Evolutionary conservation across 2,797 vertebrate species (phyloP).

Genomic region (Poecilia picta): DNA sequence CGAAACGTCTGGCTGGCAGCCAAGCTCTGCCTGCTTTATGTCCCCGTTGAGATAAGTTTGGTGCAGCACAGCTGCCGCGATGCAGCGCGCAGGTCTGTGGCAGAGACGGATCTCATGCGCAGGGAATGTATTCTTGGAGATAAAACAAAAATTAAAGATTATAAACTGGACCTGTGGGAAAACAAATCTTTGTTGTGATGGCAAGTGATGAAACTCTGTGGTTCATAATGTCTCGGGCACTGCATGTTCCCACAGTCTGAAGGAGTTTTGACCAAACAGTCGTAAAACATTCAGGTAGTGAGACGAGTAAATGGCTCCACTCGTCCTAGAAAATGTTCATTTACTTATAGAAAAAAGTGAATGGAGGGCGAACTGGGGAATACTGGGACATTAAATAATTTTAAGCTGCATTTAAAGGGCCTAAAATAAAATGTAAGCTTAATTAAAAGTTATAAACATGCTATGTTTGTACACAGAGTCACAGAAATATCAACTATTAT

Average conservation of each 20-base stretch:
- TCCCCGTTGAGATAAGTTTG: constrained; percentile 5
- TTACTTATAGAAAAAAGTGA: neutral
- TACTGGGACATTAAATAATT: neutral
- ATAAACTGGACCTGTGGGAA: constrained; percentile 40
- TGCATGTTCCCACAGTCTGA: constrained; percentile 20
- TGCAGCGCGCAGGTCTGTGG: constrained; percentile 10
- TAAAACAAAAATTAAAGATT: constrained; percentile 29
- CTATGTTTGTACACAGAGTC: neutral
- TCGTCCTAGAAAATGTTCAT: neutral
- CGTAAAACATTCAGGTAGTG: constrained; percentile 4
- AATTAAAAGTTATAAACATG: neutral
- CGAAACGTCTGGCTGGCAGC: neutral
- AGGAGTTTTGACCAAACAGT: constrained; percentile 8
- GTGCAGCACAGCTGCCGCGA: constrained; percentile 21
- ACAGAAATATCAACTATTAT: neutral
- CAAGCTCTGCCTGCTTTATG: neutral
- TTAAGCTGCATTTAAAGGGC: neutral
- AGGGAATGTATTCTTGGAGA: constrained; percentile 46
- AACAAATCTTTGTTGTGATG: constrained; percentile 50
- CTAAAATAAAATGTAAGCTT: neutral
- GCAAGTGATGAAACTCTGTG: constrained; percentile 48
- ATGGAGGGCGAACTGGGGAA: neutral
- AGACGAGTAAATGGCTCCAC: neutral
- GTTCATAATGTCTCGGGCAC: constrained; percentile 15
- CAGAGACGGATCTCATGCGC: constrained; percentile 10